Percentiles rank a stretch among this genome's conserved stretches.
These are phyloP conservation scores for Halcyon senegalensis DNA, from an alignment of 2,113 vertebrate genomes.

Conservation along the genomic window DNA sequence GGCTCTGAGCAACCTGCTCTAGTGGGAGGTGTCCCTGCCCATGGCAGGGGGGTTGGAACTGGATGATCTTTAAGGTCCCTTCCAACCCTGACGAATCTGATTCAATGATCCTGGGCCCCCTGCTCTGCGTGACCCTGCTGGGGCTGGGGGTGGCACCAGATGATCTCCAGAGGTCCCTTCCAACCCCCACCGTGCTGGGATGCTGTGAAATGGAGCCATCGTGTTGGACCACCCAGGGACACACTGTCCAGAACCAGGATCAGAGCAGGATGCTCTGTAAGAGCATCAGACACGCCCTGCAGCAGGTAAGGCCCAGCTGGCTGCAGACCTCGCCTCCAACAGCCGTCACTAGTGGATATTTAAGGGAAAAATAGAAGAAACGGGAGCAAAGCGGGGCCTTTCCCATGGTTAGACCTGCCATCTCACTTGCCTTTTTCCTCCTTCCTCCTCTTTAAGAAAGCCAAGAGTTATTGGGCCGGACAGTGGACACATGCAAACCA, in stretches of 20 bases:
- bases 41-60: too few relatives aligned
- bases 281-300: neutral
- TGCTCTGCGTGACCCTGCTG: neutral
- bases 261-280: neutral
- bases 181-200: neutral
- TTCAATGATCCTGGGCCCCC: too few relatives aligned
- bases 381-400: neutral
- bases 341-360: neutral
- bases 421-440: neutral
- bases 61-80: too few relatives aligned
- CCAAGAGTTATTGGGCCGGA: neutral
- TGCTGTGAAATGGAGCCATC: neutral
- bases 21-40: too few relatives aligned
- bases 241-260: neutral
- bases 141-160: neutral
- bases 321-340: neutral
- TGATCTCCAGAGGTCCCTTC: neutral
- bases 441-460: slow-evolving; percentile 3
- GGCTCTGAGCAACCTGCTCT: too few relatives aligned
- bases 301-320: neutral
- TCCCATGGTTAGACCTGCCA: neutral
- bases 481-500: neutral
- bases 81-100: too few relatives aligned
- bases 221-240: neutral
- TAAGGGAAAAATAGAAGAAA: neutral